Conservation (phyloP, 1,140 invertebrate genomes). For the Drosophila navojoa region DNA sequence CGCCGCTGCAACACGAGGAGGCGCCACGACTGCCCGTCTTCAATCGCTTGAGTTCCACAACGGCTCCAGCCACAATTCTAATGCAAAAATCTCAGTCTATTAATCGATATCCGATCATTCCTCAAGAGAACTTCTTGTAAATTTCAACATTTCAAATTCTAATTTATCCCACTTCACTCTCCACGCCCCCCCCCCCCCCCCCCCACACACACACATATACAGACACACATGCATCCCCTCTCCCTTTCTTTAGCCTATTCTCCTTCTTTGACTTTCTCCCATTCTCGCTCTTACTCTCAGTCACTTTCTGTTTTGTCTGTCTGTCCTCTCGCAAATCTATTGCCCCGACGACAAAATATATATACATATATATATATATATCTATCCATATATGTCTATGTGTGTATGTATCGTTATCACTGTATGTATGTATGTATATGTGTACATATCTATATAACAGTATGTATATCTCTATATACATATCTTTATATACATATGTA, state of each 20-base stretch:
- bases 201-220: background rate
- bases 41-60: slow-evolving; percentile 88
- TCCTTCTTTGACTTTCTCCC: background rate
- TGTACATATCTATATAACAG: background rate
- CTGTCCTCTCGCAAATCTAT: no score
- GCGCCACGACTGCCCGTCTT: slow-evolving; percentile 87
- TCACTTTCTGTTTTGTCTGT: no score
- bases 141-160: background rate
- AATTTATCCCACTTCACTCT: background rate
- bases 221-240: background rate
- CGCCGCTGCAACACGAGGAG: slow-evolving; percentile 64
- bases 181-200: no score
- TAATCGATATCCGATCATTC: slow-evolving; percentile 10
- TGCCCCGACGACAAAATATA: background rate
- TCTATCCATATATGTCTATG: background rate
- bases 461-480: background rate
- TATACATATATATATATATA: background rate
- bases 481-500: background rate
- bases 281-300: background rate
- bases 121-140: slow-evolving; percentile 20
- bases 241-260: background rate
- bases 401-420: background rate
- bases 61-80: slow-evolving; percentile 6
- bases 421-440: background rate
- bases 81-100: slow-evolving; percentile 24